Base-by-base conservation (phyloP, 2,797 vertebrate genomes). In the Salmo trutta region DNA sequence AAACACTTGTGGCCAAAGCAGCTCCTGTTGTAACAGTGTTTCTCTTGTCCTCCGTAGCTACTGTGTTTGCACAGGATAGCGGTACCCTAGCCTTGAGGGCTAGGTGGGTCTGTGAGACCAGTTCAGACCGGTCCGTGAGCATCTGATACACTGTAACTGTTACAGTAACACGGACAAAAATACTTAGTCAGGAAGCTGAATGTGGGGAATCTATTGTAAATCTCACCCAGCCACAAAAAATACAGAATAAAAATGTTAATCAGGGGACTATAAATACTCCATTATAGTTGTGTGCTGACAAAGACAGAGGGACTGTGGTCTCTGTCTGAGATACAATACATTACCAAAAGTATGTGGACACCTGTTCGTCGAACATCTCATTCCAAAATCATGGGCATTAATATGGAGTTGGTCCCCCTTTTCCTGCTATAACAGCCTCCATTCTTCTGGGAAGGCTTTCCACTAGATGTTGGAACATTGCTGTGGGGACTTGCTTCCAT, bases 91-190 rank as follows among this genome's bases (percentile, higher is more conserved):
- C 41, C 52, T 66, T 31, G 24, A 73, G 69, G 69, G 53, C 19
- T 17, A 17, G 65, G 17, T 67, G 70, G 77, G 70, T 73, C 29
- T 69, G 74, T 74, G 75, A 77, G 68, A 73, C 76, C 36, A 24
- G 51, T 77, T 71, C 69, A 51, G 62, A 27, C 68, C 53, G 52
- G 52, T 79, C 62, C 24, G 19, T 56, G 75, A 15, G 53, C 24
- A 24, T 24, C 36, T 79, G 82, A 86, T 82, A 83, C 76, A 85
- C 77, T 86, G 79, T 77, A 77, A 81, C 56, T 76, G 47, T 31
- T 77, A 83, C 74, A 85, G 65, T 84, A 77, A 64, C 70, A n/a
- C 74, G 80, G 62, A 85, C 80, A 87, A 79, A 80, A 59, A 70
- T 72, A 77, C 87, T 78, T 62, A 79, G 73, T 75, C 54, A 82